Percentiles rank a stretch among this genome's conserved stretches.
Evolutionary conservation across 2,797 vertebrate genomes (phyloP).

Genomic region (Merluccius polli): DNA sequence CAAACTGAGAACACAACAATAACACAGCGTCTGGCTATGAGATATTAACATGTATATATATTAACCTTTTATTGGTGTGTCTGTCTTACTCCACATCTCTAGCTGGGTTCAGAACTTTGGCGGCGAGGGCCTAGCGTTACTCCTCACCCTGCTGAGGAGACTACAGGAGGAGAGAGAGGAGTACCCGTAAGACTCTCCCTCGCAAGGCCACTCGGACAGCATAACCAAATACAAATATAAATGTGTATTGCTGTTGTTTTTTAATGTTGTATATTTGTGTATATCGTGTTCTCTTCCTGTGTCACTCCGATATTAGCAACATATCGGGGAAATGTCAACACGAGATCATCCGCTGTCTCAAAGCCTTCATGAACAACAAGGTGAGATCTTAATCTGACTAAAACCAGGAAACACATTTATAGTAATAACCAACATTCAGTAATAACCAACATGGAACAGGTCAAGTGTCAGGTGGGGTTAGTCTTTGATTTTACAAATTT

Average conservation of each 20-base stretch:
- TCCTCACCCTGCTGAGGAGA: conserved; percentile 77
- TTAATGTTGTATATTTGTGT: background rate
- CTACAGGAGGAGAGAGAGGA: conserved; percentile 85
- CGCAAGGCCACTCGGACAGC: background rate
- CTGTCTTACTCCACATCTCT: conserved; percentile 18
- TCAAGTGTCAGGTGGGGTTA: background rate
- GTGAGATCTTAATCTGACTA: conserved; percentile 51
- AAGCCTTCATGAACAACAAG: conserved; percentile 96
- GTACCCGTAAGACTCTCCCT: conserved; percentile 52
- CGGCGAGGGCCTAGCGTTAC: conserved; percentile 78
- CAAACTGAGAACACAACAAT: background rate
- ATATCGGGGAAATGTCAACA: conserved; percentile 80
- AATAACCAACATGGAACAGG: background rate
- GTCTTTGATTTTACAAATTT: background rate
- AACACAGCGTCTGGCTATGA: background rate
- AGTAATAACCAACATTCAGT: background rate
- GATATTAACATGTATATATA: background rate
- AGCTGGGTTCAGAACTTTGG: conserved; percentile 96
- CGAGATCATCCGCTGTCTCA: conserved; percentile 90
- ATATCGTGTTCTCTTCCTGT: background rate
- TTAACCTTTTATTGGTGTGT: background rate
- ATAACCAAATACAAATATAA: background rate
- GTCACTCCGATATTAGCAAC: conserved; percentile 36
- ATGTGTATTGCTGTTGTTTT: background rate
- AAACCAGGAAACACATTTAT: background rate